Conservation (phyloP, 2,113 vertebrate genomes). For the Ivindomyrus marchei region DNA sequence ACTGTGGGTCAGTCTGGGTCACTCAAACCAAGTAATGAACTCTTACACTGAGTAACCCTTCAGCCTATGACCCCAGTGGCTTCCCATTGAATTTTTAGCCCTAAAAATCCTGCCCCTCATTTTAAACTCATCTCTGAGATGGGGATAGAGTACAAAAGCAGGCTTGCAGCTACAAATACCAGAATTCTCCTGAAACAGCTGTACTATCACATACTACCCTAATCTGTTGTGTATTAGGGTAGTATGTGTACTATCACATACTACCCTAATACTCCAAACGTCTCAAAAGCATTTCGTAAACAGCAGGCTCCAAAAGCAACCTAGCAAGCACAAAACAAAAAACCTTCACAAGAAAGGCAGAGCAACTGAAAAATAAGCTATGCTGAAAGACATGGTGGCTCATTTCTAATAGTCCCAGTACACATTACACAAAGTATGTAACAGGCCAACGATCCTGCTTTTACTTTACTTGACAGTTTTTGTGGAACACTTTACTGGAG, state of each 20-base stretch:
- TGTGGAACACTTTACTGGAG: not conserved
- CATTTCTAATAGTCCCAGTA: not conserved
- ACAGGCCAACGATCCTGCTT: not conserved
- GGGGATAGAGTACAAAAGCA: not conserved
- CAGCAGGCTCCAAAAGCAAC: not conserved
- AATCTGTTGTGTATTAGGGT: not conserved
- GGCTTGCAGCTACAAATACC: not conserved
- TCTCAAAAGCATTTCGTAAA: not conserved
- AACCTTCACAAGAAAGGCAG: not conserved
- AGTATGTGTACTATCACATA: not conserved
- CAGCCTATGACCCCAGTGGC: not conserved
- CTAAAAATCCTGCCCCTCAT: not conserved
- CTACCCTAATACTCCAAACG: not conserved
- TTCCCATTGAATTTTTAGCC: not conserved
- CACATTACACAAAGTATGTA: not conserved
- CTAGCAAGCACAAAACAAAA: not conserved
- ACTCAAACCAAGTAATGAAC: not conserved
- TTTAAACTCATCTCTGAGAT: not conserved
- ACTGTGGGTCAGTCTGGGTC: not conserved
- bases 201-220: not conserved
- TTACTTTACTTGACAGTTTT: not conserved
- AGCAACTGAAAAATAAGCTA: not conserved
- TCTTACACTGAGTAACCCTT: not conserved
- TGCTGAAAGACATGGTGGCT: not conserved
- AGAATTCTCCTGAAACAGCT: not conserved